Base-by-base conservation (phyloP, 2,113 vertebrate genomes). In the Trichechus manatus region DNA sequence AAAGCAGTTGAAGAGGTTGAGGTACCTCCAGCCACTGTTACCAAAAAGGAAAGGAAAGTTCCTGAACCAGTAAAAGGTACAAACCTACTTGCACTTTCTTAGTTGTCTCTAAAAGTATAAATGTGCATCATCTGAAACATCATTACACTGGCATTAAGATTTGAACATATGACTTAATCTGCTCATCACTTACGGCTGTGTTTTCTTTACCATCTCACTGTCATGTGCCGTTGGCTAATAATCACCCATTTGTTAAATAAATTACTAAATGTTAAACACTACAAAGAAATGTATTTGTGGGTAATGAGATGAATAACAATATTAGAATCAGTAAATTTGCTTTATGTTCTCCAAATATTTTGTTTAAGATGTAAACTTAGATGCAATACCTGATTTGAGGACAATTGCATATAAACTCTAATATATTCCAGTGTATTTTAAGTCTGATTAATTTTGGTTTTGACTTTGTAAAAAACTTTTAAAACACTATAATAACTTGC, bases 41-140 rank as follows among this genome's bases (percentile, higher is more conserved):
- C 85, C 17, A 98, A 98, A 97, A 98, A 93, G 86, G 99, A 99
- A 91, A 98, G 96, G 93, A 99, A 98, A 85, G 72, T 98, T 94
- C 98, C 96, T 79, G 98, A 99, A 97, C 98, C 94, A 72, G 6
- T 81, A 70, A 99, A 98, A 99, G 99, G 99, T 99, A 99, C 22
- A 97, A 87, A 93, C 0, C 0, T 89, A 78, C 93, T 31, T 1
- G 56, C 9, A 97, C 9, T 87, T 95, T 97, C 85, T 97, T 83
- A 39, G 29, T 84, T 93, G 64, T 89, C 27, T 81, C 75, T 68
- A 89, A 88, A 95, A 70, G 33, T 39, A n/a, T 25, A 84, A 84
- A 61, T 44, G 83, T 59, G 9, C 29, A 42, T 36, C n/a, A 84
- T 59, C 92, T 94, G n/a, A 92, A 91, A 80, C 53, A 22, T 53